phyloP scores from a whole-genome alignment of 2,888 invertebrate species.

The Axea sp. region DNA sequence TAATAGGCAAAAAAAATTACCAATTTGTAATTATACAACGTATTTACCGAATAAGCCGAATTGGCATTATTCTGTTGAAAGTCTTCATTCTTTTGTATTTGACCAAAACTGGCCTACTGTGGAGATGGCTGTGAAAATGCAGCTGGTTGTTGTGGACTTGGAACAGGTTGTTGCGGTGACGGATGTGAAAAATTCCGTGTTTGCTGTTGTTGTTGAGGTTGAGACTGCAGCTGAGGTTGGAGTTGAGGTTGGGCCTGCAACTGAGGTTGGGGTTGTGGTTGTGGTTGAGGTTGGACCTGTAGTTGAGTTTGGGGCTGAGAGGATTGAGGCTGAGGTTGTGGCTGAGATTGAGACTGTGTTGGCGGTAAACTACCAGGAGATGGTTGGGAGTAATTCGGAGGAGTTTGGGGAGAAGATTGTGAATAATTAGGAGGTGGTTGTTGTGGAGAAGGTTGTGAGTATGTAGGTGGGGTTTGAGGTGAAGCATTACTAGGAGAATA shows the following conservation, averaged over 20 bases:
- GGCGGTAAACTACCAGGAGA: slow-evolving; percentile 69
- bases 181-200: slow-evolving; percentile 73
- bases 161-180: slow-evolving; percentile 63
- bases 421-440: slow-evolving; percentile 74
- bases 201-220: slow-evolving; percentile 74
- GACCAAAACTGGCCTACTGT: slow-evolving; percentile 51
- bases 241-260: slow-evolving; percentile 66
- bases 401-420: slow-evolving; percentile 74
- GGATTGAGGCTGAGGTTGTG: too few relatives aligned
- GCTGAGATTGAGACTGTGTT: slow-evolving; percentile 66
- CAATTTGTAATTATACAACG: slow-evolving; percentile 32
- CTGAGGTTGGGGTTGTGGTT: slow-evolving; percentile 65
- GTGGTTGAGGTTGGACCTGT: too few relatives aligned
- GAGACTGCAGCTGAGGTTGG: slow-evolving; percentile 72
- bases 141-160: slow-evolving; percentile 53
- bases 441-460: slow-evolving; percentile 73
- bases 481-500: slow-evolving; percentile 63
- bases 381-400: slow-evolving; percentile 80
- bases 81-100: slow-evolving; percentile 39
- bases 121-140: slow-evolving; percentile 68
- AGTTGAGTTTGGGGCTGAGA: too few relatives aligned
- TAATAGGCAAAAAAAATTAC: too few relatives aligned
- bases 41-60: slow-evolving; percentile 53
- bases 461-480: slow-evolving; percentile 66
- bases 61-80: slow-evolving; percentile 51